phyloP scores from a whole-genome alignment of 2,113 vertebrate species.

The Sturnira hondurensis region DNA sequence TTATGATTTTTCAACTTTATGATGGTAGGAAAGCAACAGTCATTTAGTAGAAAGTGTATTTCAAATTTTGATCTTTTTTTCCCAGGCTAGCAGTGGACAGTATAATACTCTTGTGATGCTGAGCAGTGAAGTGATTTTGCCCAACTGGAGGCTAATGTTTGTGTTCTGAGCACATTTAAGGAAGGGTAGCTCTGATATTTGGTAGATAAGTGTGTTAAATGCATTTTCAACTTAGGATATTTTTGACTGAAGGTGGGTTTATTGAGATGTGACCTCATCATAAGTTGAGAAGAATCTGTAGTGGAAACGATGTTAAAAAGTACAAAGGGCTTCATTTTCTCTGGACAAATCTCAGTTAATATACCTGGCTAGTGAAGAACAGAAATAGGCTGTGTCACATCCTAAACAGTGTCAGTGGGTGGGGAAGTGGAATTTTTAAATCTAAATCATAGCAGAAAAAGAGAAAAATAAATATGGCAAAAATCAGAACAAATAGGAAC shows the following conservation, averaged over 20 bases:
- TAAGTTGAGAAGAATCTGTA: neutral
- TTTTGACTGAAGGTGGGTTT: neutral
- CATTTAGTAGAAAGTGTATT: neutral
- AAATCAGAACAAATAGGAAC: neutral
- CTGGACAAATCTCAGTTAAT: neutral
- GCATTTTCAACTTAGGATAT: neutral
- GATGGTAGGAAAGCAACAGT: neutral
- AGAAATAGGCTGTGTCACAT: neutral
- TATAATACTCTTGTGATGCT: neutral
- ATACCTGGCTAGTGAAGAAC: neutral
- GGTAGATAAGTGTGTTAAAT: neutral
- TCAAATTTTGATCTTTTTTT: neutral
- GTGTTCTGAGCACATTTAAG: neutral
- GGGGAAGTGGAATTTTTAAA: neutral
- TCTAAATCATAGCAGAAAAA: neutral
- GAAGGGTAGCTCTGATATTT: neutral
- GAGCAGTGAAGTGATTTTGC: neutral
- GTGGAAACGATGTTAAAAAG: neutral
- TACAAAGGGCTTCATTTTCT: neutral
- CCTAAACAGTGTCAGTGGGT: neutral
- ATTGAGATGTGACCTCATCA: too few relatives aligned
- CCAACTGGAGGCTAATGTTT: neutral
- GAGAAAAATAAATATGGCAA: neutral
- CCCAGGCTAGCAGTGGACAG: neutral
- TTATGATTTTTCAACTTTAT: neutral